Evolutionary conservation across 2,888 invertebrate genomes (phyloP), one percentile per base, ranked within the genome.

Genomic region (Vanessa cardui): DNA sequence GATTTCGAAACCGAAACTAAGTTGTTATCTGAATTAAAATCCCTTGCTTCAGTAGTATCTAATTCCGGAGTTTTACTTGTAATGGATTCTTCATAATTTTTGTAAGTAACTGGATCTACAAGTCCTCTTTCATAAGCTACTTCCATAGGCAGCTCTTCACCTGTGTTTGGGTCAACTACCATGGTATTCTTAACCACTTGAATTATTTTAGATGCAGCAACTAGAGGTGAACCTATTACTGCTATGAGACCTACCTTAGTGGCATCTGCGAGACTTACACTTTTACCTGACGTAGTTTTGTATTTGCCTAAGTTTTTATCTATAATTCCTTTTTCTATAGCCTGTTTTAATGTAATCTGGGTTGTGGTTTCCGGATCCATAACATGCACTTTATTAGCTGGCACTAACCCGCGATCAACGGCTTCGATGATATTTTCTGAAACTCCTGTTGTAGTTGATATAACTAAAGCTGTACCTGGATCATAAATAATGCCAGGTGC

Each of bases 161-260:
- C 97, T 1, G 97, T 96, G 76, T 94, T 94, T 0, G 98, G 97
- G 86, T 98, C 97, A 65, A 94, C 90, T 16, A 96, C 94, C 92
- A 96, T 95, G 5, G 94, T 92, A 72, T 80, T 92, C 74, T 92
- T 94, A 6, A 96, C 94, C 0, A 95, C 94, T 83, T 96, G 95
- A 65, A 96, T 93, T 0, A 95, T 94, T 74, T 95, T 95, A 67
- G 95, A 94, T 1, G 95, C 95, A 6, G 95, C 96, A 6, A 96
- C 94, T 62, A 97, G 86, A 1, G 97, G 97, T 9, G 96, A 95
- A 52, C 97, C 97, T 59, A 95, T 83, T 12, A 97, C 96, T 16
- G 94, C 94, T 7, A 98, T 84, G n/a, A 96, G 88, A 16, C 98
- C 98, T 76, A 95, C 92, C 85, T 96, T 96, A 16, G 96, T 94